Conservation (phyloP, 2,888 invertebrate species). For the Mimachlamys varia region DNA sequence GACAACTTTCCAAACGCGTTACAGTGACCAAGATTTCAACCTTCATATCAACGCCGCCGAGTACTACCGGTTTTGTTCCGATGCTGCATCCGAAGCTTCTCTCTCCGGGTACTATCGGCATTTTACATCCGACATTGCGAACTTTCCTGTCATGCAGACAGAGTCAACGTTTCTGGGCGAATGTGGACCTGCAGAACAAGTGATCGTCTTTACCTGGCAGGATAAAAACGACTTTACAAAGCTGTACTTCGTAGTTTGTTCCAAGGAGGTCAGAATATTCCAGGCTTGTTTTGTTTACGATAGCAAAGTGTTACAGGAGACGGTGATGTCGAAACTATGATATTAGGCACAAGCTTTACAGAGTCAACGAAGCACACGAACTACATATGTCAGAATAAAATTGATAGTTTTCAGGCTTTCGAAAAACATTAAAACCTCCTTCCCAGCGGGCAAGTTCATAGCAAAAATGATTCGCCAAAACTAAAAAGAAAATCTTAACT, state of each 20-base stretch:
- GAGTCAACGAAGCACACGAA: too few species aligned
- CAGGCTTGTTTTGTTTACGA: background rate
- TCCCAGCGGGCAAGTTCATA: too few species aligned
- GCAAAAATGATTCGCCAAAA: too few species aligned
- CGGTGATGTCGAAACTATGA: background rate
- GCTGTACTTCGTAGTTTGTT: constrained; percentile 17
- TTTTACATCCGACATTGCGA: constrained; percentile 28
- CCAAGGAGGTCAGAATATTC: background rate
- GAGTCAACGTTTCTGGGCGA: background rate
- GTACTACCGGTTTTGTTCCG: constrained; percentile 23
- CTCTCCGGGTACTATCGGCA: constrained; percentile 1
- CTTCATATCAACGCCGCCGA: background rate
- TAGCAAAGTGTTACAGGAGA: background rate
- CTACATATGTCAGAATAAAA: too few species aligned
- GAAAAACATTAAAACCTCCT: too few species aligned
- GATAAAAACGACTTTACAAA: background rate
- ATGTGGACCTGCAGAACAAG: background rate
- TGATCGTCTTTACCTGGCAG: constrained; percentile 36
- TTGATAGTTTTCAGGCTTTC: too few species aligned
- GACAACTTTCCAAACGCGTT: background rate
- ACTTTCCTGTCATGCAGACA: background rate
- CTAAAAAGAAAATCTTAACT: too few species aligned
- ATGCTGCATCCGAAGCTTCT: constrained; percentile 11
- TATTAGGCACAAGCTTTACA: too few species aligned
- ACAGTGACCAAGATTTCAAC: constrained; percentile 36